Evolutionary conservation across 1,140 invertebrate genomes (phyloP), one percentile per base, ranked within the genome.

Genomic region (Lepidurus apus): DNA sequence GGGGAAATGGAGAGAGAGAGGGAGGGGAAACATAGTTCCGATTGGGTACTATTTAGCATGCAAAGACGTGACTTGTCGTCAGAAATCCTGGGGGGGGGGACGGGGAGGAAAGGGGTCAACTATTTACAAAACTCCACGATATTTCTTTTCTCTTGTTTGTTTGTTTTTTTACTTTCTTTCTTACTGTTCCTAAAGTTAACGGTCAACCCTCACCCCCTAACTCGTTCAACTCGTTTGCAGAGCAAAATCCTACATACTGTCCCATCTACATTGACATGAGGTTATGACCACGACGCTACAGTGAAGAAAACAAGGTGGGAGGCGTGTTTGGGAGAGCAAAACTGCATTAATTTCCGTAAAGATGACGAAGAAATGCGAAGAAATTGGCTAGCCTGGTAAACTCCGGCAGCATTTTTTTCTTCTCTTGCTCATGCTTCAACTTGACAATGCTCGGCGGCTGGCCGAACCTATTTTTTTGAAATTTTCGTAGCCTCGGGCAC

Each of bases 281-380:
- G 53, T 65, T 65, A 65, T 65, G 53, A 65, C 53, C 53, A 65
- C 21, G 53, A 65, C 53, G 53, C 53, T 65, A 65, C 53, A 65
- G 53, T 65, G 53, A 65, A 65, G 53, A 65, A 65, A 65, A 65
- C 53, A 65, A 65, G 53, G 53, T 65, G 53, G 53, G 53, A 65
- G 53, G 53, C 53, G 53, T 65, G 53, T 65, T 7, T 65, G 53
- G 53, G 17, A 65, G 53, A 65, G 53, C 17, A 13, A 65, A n/a
- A 21, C 53, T 21, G 53, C 53, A 65, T 21, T 21, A 65, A 21
- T 65, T 65, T 21, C 53, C 34, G 34, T 34, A 34, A 65, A n/a
- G 21, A 65, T 21, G 53, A 65, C 21, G 53, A 21, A 65, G 53
- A 21, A 65, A 65, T n/a, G 53, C 53, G 53, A 65, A 65, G 53